Evolutionary conservation across 2,113 vertebrate genomes (phyloP), one percentile per base, ranked within the genome.

Genomic region (Tragulus kanchil): DNA sequence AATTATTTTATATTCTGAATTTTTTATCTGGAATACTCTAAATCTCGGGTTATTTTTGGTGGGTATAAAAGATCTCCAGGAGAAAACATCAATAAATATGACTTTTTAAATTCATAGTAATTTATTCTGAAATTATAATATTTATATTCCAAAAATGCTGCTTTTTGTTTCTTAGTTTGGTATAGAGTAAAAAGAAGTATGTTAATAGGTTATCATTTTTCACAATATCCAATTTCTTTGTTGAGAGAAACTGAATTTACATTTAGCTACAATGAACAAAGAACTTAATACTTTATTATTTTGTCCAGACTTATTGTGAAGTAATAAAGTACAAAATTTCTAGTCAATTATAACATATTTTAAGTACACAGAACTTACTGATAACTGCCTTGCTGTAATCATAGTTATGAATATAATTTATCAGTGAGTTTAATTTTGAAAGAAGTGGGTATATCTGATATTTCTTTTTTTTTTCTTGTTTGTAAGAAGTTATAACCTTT

Each of bases 401-500:
- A 58, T 84, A 48, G 6, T 77, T 86, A 12, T 54, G 3, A 31
- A 19, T 69, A n/a, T 81, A 91, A 61, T 83, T 84, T 87, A 84
- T 59, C 48, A 42, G 4, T 85, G 36, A 48, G 11, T 89, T 93
- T 88, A 86, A 26, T 50, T 92, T 93, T 81, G n/a, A 82, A 64
- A 3, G 9, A 23, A 77, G 15, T 21, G 64, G 8, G 15, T 54
- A 48, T 10, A 48, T 28, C 14, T 89, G 21, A n/a, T 92, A 52
- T 54, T 62, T 28, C 2, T 65, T 90, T 88, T 31, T 84, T 82
- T 67, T 78, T 65, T 14, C 11, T 92, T 61, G 5, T 64, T 83
- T 94, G 14, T 89, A 95, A 48, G 79, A 89, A 92, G 89, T n/a
- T 5, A 11, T 96, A 81, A 28, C 0, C 69, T 87, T n/a, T 28